phyloP scores from a whole-genome alignment of 2,113 vertebrate genomes.

The Lucifuga dentata region DNA sequence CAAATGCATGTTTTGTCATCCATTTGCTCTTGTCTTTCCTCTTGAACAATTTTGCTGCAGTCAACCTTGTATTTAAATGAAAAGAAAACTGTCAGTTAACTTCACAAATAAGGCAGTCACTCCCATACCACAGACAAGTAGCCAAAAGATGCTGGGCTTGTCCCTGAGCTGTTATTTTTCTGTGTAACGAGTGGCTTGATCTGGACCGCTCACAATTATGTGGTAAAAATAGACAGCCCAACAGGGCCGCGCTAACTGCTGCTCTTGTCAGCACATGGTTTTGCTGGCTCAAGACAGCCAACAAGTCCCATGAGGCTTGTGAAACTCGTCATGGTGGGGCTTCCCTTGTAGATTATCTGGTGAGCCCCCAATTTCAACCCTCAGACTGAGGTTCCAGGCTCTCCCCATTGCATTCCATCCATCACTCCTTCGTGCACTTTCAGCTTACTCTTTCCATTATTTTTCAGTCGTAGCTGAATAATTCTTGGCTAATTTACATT shows the following conservation, averaged over 20 bases:
- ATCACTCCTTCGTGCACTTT: constrained; percentile 24
- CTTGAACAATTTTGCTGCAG: constrained; percentile 77
- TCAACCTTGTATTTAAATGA: constrained; percentile 80
- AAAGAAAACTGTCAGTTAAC: constrained; percentile 82
- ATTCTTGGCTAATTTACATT: background rate
- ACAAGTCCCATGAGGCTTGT: constrained; percentile 55
- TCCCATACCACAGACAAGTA: constrained; percentile 80
- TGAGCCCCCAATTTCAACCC: constrained; percentile 52
- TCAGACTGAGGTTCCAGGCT: constrained; percentile 34
- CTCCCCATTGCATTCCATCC: constrained; percentile 36
- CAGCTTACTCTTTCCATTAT: constrained; percentile 18
- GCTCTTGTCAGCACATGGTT: constrained; percentile 77
- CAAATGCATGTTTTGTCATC: constrained; percentile 76
- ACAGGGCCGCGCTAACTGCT: constrained; percentile 64
- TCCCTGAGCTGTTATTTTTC: constrained; percentile 77
- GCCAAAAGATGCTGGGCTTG: constrained; percentile 79
- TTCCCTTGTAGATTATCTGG: constrained; percentile 62
- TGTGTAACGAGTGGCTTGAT: constrained; percentile 78
- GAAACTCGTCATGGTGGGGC: constrained; percentile 69
- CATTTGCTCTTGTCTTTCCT: constrained; percentile 52
- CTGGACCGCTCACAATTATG: constrained; percentile 80
- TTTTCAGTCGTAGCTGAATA: background rate
- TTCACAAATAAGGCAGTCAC: constrained; percentile 82
- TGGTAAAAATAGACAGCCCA: constrained; percentile 81
- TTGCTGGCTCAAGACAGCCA: constrained; percentile 50